These are phyloP conservation scores for Cerastoderma edule DNA, from an alignment of 2,888 invertebrate species.

Conservation along the genomic window DNA sequence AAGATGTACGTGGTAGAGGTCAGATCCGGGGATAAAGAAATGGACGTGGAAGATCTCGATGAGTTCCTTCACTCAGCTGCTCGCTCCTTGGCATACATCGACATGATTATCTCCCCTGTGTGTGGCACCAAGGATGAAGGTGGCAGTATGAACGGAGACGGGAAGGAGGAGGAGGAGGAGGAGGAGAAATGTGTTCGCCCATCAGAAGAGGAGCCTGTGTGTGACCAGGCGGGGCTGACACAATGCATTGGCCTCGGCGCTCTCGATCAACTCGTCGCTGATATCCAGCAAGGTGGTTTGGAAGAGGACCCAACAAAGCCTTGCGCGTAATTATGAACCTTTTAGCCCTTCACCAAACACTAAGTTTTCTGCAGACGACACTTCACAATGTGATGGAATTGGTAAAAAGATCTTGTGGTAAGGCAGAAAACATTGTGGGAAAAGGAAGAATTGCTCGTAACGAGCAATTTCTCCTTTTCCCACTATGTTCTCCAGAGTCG, in stretches of 20 bases:
- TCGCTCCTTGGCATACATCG: slow-evolving; percentile 1
- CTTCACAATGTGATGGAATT: too few relatives aligned
- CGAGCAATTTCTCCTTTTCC: not conserved
- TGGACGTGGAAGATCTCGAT: not conserved
- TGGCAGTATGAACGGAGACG: slow-evolving; percentile 11
- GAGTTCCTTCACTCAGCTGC: not conserved
- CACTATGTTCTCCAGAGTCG: too few relatives aligned
- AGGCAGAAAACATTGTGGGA: slow-evolving; percentile 8
- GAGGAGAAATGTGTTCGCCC: slow-evolving; percentile 7
- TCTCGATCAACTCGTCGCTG: not conserved
- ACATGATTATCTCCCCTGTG: slow-evolving; percentile 6
- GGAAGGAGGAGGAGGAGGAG: slow-evolving; percentile 5
- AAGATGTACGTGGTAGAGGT: not conserved
- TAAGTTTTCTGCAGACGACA: too few relatives aligned
- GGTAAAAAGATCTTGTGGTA: not conserved
- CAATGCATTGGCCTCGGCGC: slow-evolving; percentile 12
- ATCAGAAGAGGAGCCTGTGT: slow-evolving; percentile 12
- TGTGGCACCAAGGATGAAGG: slow-evolving; percentile 2
- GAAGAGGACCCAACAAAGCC: not conserved
- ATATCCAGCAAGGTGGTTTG: not conserved
- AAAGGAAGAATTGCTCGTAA: not conserved
- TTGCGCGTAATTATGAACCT: not conserved
- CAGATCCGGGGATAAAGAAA: not conserved
- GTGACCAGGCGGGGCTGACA: slow-evolving; percentile 4
- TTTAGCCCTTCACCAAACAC: not conserved